Conservation (phyloP, 2,113 vertebrate species). For the Leuciscus idus region DNA sequence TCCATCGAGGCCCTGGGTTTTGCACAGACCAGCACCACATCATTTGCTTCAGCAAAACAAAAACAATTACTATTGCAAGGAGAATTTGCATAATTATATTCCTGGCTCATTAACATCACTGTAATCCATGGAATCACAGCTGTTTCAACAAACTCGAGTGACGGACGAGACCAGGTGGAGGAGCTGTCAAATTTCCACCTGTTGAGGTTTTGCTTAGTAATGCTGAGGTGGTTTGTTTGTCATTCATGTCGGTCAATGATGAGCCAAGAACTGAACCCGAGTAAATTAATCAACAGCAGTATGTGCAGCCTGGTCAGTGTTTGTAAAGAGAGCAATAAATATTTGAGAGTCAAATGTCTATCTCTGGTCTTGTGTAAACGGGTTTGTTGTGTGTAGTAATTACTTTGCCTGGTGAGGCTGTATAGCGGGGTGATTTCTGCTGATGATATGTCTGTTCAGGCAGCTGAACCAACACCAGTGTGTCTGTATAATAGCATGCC, state of each 20-base stretch:
- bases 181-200: not conserved
- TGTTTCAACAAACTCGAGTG: not conserved
- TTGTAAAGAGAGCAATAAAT: conserved; percentile 3
- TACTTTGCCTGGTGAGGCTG: not conserved
- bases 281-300: not conserved
- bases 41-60: not conserved
- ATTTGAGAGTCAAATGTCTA: conserved; percentile 35
- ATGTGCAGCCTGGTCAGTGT: conserved; percentile 7
- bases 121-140: not conserved
- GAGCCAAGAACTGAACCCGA: not conserved
- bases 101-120: not conserved
- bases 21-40: not conserved
- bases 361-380: not conserved
- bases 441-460: conserved; percentile 5
- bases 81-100: not conserved
- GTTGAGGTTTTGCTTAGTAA: not conserved
- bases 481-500: not conserved
- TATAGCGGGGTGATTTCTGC: not conserved
- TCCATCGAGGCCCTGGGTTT: not conserved
- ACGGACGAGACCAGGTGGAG: not conserved
- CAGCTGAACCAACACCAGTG: conserved; percentile 16
- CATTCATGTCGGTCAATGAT: not conserved
- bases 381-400: not conserved
- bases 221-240: not conserved
- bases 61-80: not conserved